Evolutionary conservation across 2,888 invertebrate genomes (phyloP), one percentile per base, ranked within the genome.

Genomic region (Geotrupes spiniger): DNA sequence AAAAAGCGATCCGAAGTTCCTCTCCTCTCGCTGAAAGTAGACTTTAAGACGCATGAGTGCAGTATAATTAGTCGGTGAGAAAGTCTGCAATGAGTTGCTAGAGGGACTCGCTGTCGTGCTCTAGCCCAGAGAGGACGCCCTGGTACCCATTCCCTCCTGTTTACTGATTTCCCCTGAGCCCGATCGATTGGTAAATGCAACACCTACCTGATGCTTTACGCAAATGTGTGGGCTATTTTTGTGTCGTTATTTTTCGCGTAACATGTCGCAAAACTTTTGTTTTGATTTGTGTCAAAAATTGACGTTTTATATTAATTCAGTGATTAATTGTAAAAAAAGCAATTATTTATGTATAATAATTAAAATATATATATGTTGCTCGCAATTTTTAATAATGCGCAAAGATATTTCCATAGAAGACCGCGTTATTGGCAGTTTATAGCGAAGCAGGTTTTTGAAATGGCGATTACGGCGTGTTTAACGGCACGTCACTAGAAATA

Each of bases 81-180:
- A 61, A 62, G 61, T 61, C 59, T 54, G 56, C 57, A 51, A 56
- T 50, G 57, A 57, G 51, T 53, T 48, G 56, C 50, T 51, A 51
- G 46, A 46, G 46, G 40, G 40, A 40, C 3, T 26, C 39, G 39
- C 28, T 36, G 46, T 46, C 38, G 36, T 33, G 40, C 21, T 33
- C 40, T 37, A 31, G 39, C 37, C 43, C 38, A 26, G n/a, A n/a
- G 29, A 42, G 47, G 42, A 51, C 42, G 39, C 44, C 44, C 41
- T 41, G 45, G 44, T 45, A 49, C 60, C 55, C 58, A 53, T 62
- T 59, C 59, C 51, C 57, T 64, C 64, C 69, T 68, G 69, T 69
- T 70, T 69, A 68, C 70, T 71, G 71, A 71, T 71, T 71, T 71
- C 71, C 71, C 71, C 63, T 61, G 71, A 64, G 71, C 64, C 64